phyloP scores from a whole-genome alignment of 2,888 invertebrate genomes.

The Drosophila leonis region DNA sequence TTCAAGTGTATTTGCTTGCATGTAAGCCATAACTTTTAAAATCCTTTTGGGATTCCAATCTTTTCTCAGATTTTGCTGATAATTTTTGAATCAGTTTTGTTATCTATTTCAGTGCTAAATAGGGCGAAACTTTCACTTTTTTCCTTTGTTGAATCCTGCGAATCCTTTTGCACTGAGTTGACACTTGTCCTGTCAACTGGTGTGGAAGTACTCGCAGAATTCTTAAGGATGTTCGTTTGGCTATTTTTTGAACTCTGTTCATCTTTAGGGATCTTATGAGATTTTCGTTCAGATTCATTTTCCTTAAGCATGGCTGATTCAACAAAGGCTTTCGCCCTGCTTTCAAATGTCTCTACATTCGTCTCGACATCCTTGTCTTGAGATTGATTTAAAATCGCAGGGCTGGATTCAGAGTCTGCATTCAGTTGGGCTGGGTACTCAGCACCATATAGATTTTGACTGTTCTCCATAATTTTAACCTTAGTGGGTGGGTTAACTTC shows the following conservation, averaged over 20 bases:
- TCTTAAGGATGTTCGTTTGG: neutral
- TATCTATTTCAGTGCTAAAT: neutral
- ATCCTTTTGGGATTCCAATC: neutral
- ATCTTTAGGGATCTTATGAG: neutral
- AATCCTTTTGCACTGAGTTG: neutral
- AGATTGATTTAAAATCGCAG: neutral
- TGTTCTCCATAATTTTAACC: neutral
- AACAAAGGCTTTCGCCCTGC: constrained; percentile 14
- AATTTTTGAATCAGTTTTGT: neutral
- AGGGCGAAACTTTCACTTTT: neutral
- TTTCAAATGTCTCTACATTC: neutral
- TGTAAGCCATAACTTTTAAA: neutral
- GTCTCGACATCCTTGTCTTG: neutral
- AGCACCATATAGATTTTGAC: neutral
- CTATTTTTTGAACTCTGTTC: neutral
- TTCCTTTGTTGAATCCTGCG: neutral
- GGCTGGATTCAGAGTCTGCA: neutral
- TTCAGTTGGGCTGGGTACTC: neutral
- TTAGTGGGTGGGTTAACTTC: neutral
- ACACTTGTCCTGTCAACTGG: neutral
- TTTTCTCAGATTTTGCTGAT: neutral
- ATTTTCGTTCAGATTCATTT: neutral
- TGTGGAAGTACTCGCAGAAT: neutral
- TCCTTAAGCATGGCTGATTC: too few species aligned
- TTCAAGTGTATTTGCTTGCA: neutral